Percentiles rank a stretch among this genome's conserved stretches.
phyloP scores from a whole-genome alignment of 2,113 vertebrate species.

The Oreocharis arfaki region DNA sequence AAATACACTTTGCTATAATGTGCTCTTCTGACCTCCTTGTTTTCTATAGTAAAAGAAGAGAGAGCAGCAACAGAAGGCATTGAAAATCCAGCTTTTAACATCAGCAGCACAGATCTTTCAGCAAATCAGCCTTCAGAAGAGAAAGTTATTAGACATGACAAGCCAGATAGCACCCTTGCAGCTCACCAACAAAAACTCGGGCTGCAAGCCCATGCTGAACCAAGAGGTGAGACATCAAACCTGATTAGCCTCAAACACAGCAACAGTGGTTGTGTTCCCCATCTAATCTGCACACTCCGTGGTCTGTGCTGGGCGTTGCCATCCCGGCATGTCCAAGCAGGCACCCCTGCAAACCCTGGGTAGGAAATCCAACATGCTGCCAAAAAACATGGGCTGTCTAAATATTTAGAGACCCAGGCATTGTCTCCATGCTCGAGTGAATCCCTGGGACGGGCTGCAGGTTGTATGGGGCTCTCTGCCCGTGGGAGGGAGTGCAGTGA shows the following conservation, averaged over 20 bases:
- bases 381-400: not conserved
- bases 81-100: conserved; percentile 84
- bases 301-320: conserved; percentile 66
- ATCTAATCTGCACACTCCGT: conserved; percentile 68
- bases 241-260: conserved; percentile 80
- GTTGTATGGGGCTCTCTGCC: not conserved
- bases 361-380: not conserved
- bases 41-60: conserved; percentile 77
- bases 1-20: conserved; percentile 69
- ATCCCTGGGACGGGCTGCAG: fast-evolving
- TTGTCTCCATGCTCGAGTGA: not conserved
- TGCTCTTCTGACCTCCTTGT: conserved; percentile 77
- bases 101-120: conserved; percentile 77
- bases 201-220: conserved; percentile 80
- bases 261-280: conserved; percentile 73
- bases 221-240: conserved; percentile 91
- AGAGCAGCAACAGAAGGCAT: conserved; percentile 73
- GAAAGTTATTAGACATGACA: conserved; percentile 85
- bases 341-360: conserved; percentile 29
- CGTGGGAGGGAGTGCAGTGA: fast-evolving
- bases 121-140: conserved; percentile 74
- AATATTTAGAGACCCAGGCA: not conserved
- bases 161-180: conserved; percentile 85
- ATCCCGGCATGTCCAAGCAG: conserved; percentile 64
- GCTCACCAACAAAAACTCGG: conserved; percentile 82